Evolutionary conservation across 2,888 invertebrate genomes (phyloP).

Genomic region (Caenorhabditis zanzibari): DNA sequence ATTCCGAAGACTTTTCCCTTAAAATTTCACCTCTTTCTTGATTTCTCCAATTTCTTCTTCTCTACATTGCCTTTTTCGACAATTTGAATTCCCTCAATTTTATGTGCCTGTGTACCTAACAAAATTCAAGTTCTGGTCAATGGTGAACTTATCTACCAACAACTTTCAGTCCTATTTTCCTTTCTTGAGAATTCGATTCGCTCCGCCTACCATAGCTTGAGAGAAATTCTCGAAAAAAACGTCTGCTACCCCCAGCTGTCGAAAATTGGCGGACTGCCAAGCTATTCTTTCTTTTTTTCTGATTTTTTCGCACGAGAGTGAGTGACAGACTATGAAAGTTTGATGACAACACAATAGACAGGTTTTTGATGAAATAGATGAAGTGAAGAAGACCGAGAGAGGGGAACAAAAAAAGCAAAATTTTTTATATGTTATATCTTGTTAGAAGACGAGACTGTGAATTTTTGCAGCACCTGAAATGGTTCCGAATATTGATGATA

Average conservation of each 20-base stretch:
- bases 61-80: conserved; percentile 59
- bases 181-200: not conserved
- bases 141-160: conserved; percentile 6
- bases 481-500: not conserved
- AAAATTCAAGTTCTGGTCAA: conserved; percentile 14
- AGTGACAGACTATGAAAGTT: conserved; percentile 52
- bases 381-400: conserved; percentile 52
- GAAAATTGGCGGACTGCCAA: conserved; percentile 22
- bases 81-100: conserved; percentile 50
- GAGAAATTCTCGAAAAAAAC: not conserved
- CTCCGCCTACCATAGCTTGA: too few relatives aligned
- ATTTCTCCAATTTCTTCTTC: conserved; percentile 16
- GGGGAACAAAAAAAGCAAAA: not conserved
- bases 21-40: conserved; percentile 19
- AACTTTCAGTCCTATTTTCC: not conserved
- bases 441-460: not conserved
- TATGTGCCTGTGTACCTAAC: conserved; percentile 7
- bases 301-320: conserved; percentile 30
- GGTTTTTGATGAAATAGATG: conserved; percentile 53
- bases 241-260: conserved; percentile 5
- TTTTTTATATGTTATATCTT: conserved; percentile 3
- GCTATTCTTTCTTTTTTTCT: conserved; percentile 4
- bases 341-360: conserved; percentile 45
- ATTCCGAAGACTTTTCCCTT: conserved; percentile 34
- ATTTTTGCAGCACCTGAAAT: conserved; percentile 3